phyloP scores from a whole-genome alignment of 2,113 vertebrate species.

The Vidua macroura region DNA sequence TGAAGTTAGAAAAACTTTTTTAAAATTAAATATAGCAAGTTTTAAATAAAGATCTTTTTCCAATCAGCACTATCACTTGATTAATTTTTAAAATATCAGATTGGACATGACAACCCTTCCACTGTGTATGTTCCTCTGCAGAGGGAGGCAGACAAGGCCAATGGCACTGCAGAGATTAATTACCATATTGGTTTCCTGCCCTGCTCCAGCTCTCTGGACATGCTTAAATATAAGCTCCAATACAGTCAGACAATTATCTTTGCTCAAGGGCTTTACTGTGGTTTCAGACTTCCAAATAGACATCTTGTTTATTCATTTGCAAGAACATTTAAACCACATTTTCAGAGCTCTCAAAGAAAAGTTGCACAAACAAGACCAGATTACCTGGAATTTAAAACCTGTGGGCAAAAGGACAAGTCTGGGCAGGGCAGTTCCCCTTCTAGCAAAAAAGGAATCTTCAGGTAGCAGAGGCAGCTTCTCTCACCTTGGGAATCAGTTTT shows the following conservation, averaged over 20 bases:
- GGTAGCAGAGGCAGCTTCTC: background rate
- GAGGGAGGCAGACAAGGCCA: background rate
- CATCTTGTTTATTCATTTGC: background rate
- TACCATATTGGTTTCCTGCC: background rate
- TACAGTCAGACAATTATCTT: background rate
- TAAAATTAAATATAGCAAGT: background rate
- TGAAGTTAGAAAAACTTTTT: background rate
- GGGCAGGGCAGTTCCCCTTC: background rate
- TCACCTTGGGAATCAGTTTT: rapidly evolving
- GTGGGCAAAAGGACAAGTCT: background rate
- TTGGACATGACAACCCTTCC: background rate
- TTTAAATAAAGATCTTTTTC: background rate
- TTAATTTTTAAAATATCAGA: background rate
- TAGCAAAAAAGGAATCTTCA: background rate
- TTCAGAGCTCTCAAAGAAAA: background rate
- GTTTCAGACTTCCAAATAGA: background rate
- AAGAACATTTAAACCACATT: background rate
- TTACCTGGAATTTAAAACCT: background rate
- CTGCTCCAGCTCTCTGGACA: background rate
- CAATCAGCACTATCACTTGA: background rate
- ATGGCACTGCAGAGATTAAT: background rate
- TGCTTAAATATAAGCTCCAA: background rate
- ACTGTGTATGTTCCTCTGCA: background rate
- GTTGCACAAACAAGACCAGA: background rate
- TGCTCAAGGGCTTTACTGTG: background rate